Percentiles rank a stretch among this genome's conserved stretches.
Conservation (phyloP, 2,888 invertebrate species). For the Cheilosia pagana region DNA sequence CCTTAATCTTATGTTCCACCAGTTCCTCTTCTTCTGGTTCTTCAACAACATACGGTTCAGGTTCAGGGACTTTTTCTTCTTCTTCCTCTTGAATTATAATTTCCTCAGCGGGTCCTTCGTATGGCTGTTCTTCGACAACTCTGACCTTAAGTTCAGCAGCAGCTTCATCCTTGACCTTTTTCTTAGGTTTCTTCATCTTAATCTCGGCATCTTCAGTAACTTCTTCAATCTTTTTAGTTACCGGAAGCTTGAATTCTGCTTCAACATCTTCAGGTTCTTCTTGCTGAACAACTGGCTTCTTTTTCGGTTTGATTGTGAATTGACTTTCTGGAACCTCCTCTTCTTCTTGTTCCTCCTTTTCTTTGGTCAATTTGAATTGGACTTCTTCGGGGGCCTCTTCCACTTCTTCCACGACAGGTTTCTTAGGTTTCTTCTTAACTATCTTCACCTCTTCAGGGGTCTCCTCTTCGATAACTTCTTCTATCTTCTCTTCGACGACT, state of each 20-base stretch:
- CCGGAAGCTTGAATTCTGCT: slow-evolving; percentile 78
- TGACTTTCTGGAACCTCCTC: slow-evolving; percentile 69
- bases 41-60: slow-evolving; percentile 76
- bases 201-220: slow-evolving; percentile 79
- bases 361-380: slow-evolving; percentile 52
- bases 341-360: slow-evolving; percentile 52
- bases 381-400: slow-evolving; percentile 74
- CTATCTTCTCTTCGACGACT: slow-evolving; percentile 76
- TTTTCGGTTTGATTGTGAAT: slow-evolving; percentile 73
- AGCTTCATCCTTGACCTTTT: slow-evolving; percentile 78
- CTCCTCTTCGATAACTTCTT: slow-evolving; percentile 74
- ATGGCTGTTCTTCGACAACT: slow-evolving; percentile 78
- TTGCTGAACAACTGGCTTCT: slow-evolving; percentile 54
- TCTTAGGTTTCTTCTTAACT: slow-evolving; percentile 67
- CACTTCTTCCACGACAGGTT: slow-evolving; percentile 52
- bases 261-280: slow-evolving; percentile 79
- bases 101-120: slow-evolving; percentile 76
- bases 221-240: slow-evolving; percentile 78
- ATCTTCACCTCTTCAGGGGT: slow-evolving; percentile 48
- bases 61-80: slow-evolving; percentile 44
- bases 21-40: slow-evolving; percentile 79
- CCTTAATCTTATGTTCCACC: slow-evolving; percentile 79
- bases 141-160: slow-evolving; percentile 79
- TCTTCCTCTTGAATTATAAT: slow-evolving; percentile 76
- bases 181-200: slow-evolving; percentile 79